Evolutionary conservation across 2,888 invertebrate genomes (phyloP).

Genomic region (Aproaerema taeniolella): DNA sequence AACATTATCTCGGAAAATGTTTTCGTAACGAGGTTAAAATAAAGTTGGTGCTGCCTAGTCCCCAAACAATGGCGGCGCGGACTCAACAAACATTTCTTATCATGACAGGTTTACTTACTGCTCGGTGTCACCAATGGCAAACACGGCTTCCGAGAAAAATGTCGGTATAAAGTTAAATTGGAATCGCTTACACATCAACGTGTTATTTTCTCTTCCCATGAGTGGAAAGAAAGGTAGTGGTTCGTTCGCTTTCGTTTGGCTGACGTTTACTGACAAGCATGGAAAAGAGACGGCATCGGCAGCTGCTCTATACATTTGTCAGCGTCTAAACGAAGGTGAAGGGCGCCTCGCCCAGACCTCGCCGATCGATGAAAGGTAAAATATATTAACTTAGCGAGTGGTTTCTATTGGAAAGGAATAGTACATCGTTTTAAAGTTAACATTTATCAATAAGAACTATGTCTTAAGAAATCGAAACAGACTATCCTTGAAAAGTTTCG

Average conservation of each 20-base stretch:
- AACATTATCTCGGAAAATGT: conserved; percentile 18
- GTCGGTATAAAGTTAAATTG: conserved; percentile 47
- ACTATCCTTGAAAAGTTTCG: too few species aligned
- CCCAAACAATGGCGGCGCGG: conserved; percentile 47
- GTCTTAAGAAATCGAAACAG: too few species aligned
- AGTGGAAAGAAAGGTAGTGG: conserved; percentile 12
- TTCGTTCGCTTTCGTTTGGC: conserved; percentile 8
- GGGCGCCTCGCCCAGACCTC: conserved; percentile 6
- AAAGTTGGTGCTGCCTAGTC: conserved; percentile 32
- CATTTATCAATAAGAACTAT: too few species aligned
- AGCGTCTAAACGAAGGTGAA: conserved; percentile 10
- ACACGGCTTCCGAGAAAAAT: conserved; percentile 54
- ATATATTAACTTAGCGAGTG: conserved; percentile 8
- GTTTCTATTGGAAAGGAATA: neutral
- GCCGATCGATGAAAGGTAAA: conserved; percentile 2
- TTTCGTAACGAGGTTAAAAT: conserved; percentile 29
- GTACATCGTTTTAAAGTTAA: too few species aligned
- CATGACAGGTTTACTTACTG: conserved; percentile 68
- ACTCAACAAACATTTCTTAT: conserved; percentile 60
- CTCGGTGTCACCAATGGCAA: conserved; percentile 39
- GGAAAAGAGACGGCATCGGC: conserved; percentile 8
- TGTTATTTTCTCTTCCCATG: conserved; percentile 21
- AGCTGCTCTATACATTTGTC: conserved; percentile 7
- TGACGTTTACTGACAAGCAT: conserved; percentile 11
- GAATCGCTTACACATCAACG: conserved; percentile 31